phyloP scores from a whole-genome alignment of 2,888 invertebrate species.

The Scaptomyza tumidula region DNA sequence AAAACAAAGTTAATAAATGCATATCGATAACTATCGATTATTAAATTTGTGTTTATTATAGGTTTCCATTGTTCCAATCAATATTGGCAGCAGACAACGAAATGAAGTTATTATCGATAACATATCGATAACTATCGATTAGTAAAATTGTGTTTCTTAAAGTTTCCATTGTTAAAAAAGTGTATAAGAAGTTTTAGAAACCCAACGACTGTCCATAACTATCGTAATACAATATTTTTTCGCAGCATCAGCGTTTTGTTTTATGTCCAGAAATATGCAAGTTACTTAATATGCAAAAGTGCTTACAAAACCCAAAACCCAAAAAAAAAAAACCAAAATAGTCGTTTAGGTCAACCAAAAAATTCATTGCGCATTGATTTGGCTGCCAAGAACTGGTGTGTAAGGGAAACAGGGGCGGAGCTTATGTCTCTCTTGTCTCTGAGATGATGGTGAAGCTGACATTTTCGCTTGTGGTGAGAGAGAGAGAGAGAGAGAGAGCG shows the following conservation, averaged over 20 bases:
- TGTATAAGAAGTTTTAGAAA: no score
- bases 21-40: no score
- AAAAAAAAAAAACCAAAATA: no score
- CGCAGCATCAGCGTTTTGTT: not conserved
- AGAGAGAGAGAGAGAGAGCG: not conserved
- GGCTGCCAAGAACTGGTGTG: not conserved
- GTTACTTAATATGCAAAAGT: not conserved
- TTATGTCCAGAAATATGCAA: not conserved
- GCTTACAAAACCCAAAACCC: not conserved
- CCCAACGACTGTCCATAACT: not conserved
- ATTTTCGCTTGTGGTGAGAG: conserved; percentile 12
- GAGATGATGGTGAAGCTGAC: conserved; percentile 3
- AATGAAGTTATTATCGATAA: no score
- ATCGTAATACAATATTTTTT: not conserved
- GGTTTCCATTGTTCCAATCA: no score
- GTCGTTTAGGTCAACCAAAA: conserved; percentile 4
- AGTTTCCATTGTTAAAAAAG: not conserved
- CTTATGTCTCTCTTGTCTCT: conserved; percentile 17
- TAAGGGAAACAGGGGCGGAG: not conserved
- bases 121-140: not conserved
- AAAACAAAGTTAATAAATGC: no score
- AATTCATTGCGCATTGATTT: conserved; percentile 32
- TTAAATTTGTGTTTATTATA: no score
- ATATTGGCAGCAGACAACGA: no score
- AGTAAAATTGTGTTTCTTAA: not conserved